Percentiles rank a stretch among this genome's conserved stretches.
phyloP scores from a whole-genome alignment of 2,113 vertebrate genomes.

The Nyctereutes procyonoides region DNA sequence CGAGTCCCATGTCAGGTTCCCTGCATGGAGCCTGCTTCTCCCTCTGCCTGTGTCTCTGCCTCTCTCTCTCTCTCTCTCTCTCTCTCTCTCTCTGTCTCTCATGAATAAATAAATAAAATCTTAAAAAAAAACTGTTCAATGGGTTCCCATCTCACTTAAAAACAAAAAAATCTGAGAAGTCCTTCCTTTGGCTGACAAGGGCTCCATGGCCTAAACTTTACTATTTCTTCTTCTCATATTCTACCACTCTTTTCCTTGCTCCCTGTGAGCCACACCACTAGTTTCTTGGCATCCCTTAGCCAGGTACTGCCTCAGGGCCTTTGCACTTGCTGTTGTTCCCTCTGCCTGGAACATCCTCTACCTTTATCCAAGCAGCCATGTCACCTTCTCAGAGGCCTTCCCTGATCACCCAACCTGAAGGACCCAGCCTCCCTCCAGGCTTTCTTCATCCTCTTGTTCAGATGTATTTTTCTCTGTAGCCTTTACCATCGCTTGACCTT shows the following conservation, averaged over 20 bases:
- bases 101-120: too few relatives aligned
- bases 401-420: not conserved
- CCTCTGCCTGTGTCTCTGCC: too few relatives aligned
- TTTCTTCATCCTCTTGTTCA: not conserved
- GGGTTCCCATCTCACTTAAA: not conserved
- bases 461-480: not conserved
- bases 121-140: not conserved
- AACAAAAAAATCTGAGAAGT: not conserved
- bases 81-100: too few relatives aligned
- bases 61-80: too few relatives aligned
- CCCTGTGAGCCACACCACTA: not conserved
- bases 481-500: not conserved
- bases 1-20: too few relatives aligned
- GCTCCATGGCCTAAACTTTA: not conserved
- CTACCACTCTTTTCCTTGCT: not conserved
- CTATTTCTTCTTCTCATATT: not conserved
- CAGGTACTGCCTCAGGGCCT: not conserved
- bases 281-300: not conserved
- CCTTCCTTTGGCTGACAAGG: not conserved
- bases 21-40: too few relatives aligned
- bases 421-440: not conserved
- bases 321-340: not conserved
- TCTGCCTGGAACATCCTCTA: not conserved
- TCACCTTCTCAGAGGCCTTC: not conserved
- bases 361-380: not conserved